Evolutionary conservation across 1,140 invertebrate genomes (phyloP).

Genomic region (Apocrypta bakeri): DNA sequence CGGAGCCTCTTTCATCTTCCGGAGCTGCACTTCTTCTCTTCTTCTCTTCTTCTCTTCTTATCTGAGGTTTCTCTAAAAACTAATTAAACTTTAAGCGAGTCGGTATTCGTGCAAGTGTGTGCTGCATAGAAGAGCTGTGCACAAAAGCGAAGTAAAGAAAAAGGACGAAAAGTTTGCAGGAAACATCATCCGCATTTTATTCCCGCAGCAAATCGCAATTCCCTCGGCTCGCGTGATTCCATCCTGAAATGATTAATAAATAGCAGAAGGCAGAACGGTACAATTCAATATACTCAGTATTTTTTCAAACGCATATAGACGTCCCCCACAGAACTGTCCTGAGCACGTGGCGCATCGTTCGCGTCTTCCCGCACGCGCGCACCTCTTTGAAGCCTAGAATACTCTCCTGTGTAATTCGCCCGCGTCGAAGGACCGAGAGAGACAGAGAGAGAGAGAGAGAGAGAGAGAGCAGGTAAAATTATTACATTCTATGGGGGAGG

Average conservation of each 20-base stretch:
- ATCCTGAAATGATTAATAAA: too few relatives aligned
- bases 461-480: conserved; percentile 54
- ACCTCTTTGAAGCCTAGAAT: background rate
- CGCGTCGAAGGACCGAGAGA: background rate
- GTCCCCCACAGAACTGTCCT: background rate
- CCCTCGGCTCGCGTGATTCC: too few relatives aligned
- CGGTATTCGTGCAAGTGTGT: too few relatives aligned
- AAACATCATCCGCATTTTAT: too few relatives aligned
- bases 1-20: background rate
- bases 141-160: background rate
- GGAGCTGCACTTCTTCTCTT: background rate
- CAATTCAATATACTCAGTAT: too few relatives aligned
- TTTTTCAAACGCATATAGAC: too few relatives aligned
- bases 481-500: background rate
- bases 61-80: conserved; percentile 67
- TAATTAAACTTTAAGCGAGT: conserved; percentile 73
- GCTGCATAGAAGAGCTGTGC: conserved; percentile 45
- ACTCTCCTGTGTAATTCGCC: too few relatives aligned
- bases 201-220: too few relatives aligned
- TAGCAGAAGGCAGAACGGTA: too few relatives aligned
- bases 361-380: too few relatives aligned
- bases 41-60: conserved; percentile 15
- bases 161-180: conserved; percentile 29
- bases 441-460: background rate
- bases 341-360: background rate